These are phyloP conservation scores for Xestia rhomboidea DNA, from an alignment of 2,888 invertebrate species.

Conservation along the genomic window DNA sequence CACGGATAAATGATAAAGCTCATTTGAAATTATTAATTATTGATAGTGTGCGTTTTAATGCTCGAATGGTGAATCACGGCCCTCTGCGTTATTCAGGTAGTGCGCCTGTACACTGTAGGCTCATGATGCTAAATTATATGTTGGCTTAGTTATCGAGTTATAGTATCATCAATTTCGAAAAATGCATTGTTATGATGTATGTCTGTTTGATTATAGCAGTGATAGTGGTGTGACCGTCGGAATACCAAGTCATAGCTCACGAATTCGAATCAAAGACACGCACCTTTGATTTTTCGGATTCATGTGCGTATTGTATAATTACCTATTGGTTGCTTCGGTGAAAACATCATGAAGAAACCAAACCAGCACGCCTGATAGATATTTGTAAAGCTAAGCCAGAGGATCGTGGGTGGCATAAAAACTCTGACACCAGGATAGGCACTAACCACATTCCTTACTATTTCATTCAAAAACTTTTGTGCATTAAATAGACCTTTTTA, in stretches of 20 bases:
- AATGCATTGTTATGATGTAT: not conserved
- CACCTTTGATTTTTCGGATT: not conserved
- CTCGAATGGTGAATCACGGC: too few species aligned
- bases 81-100: not conserved
- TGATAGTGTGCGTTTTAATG: not conserved
- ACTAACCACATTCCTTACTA: not conserved
- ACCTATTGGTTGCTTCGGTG: too few species aligned
- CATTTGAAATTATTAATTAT: constrained; percentile 15
- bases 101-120: too few species aligned
- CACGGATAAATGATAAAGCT: not conserved
- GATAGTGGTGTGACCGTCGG: not conserved
- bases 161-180: not conserved
- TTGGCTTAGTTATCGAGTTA: not conserved
- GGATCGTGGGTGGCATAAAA: too few species aligned
- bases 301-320: not conserved
- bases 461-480: not conserved
- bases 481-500: not conserved
- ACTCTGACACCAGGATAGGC: too few species aligned
- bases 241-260: not conserved
- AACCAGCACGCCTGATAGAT: too few species aligned
- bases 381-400: too few species aligned
- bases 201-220: not conserved
- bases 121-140: not conserved
- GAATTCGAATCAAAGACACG: not conserved
- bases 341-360: too few species aligned